Conservation (phyloP, 2,797 vertebrate genomes). For the Chrosomus eos region DNA sequence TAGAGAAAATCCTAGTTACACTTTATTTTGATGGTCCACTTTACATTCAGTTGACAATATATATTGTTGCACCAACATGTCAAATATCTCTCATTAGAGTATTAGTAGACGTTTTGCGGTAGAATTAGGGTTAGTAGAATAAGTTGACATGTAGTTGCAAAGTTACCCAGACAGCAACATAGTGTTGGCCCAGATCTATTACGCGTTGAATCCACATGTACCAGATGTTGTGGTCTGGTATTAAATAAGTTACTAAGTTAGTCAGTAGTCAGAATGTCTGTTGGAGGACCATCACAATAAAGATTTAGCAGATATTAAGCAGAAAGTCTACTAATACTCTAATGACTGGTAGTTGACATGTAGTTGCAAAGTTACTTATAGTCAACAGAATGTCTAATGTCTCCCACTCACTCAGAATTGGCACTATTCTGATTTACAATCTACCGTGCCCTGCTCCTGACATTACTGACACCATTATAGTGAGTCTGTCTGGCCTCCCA, state of each 20-base stretch:
- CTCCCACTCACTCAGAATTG: neutral
- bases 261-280: neutral
- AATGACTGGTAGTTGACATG: neutral
- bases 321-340: neutral
- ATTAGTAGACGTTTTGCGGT: neutral
- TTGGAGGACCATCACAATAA: neutral
- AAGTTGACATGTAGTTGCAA: neutral
- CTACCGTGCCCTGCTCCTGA: conserved; percentile 25
- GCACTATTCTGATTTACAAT: neutral
- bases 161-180: neutral
- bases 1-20: neutral
- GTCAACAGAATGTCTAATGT: neutral
- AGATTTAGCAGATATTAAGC: neutral
- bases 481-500: conserved; percentile 49
- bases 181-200: too few species aligned
- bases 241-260: neutral
- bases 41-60: neutral
- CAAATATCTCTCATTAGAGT: neutral
- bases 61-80: neutral
- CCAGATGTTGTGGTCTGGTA: too few species aligned
- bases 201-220: too few species aligned
- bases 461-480: conserved; percentile 10
- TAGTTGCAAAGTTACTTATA: neutral
- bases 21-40: neutral
- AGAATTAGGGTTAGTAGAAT: neutral